A percentile compares a stretch with the other conserved stretches of the same genome.
Evolutionary conservation across 2,797 vertebrate genomes (phyloP).

Genomic region (Poecilia gillii): DNA sequence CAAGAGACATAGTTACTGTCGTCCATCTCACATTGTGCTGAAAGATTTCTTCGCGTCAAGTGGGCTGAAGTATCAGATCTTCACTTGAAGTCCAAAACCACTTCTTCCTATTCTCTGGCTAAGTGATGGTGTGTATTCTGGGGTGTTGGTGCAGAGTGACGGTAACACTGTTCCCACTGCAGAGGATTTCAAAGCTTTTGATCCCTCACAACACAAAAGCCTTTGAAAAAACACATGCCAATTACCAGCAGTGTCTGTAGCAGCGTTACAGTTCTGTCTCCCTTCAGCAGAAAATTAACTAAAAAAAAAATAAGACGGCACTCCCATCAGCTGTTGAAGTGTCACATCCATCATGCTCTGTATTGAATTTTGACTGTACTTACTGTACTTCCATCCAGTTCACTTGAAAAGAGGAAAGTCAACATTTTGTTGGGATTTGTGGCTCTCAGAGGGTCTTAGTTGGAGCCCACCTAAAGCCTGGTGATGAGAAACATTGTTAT

Average conservation of each 20-base stretch:
- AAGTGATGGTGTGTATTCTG: conserved; percentile 13
- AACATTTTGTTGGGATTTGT: conserved; percentile 41
- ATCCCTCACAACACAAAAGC: conserved; percentile 48
- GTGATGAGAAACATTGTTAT: conserved; percentile 53
- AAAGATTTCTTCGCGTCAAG: background rate
- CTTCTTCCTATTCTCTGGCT: background rate
- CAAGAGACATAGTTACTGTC: background rate
- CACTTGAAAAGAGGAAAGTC: conserved; percentile 25
- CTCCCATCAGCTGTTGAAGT: conserved; percentile 29
- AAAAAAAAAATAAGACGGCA: conserved; percentile 7
- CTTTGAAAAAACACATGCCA: conserved; percentile 44
- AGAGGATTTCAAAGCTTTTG: conserved; percentile 48
- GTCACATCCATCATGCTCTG: conserved; percentile 25
- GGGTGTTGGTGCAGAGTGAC: conserved; percentile 27
- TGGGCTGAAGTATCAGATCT: background rate
- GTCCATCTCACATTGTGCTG: background rate
- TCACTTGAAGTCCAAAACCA: background rate
- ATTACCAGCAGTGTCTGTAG: conserved; percentile 45
- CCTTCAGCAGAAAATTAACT: conserved; percentile 25
- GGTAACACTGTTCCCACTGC: conserved; percentile 33
- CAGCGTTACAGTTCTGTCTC: conserved; percentile 36
- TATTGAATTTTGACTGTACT: conserved; percentile 41
- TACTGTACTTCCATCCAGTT: conserved; percentile 22
- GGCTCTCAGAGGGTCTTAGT: conserved; percentile 53
- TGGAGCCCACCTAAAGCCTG: conserved; percentile 12